Conservation (phyloP, 1,140 invertebrate species). For the Calliphora vicina region DNA sequence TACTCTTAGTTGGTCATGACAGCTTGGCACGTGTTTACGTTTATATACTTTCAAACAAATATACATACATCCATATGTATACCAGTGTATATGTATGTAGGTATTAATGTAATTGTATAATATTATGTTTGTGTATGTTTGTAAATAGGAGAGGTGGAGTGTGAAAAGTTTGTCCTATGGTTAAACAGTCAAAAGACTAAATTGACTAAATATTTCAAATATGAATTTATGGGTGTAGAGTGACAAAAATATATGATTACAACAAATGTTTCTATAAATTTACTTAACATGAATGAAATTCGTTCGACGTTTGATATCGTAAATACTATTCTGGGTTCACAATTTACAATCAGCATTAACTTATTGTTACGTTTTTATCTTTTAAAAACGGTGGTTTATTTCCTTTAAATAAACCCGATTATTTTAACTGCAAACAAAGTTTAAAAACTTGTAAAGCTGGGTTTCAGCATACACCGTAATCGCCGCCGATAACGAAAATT, state of each 20-base stretch:
- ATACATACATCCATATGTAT: neutral
- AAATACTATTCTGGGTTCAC: no score
- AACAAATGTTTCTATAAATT: no score
- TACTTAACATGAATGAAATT: no score
- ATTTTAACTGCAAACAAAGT: no score
- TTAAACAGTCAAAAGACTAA: neutral
- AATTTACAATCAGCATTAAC: no score
- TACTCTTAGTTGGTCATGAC: constrained; percentile 22
- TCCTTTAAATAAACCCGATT: no score
- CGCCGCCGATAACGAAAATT: no score
- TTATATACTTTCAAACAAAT: neutral
- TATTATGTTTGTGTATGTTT: neutral
- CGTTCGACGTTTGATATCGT: no score
- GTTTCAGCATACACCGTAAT: no score
- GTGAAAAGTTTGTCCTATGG: constrained; percentile 18
- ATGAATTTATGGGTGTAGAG: neutral
- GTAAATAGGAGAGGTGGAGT: neutral
- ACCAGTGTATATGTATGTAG: neutral
- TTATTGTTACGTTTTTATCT: no score
- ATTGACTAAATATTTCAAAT: neutral
- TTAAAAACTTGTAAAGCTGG: no score
- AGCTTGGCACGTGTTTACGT: constrained; percentile 13
- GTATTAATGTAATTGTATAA: neutral
- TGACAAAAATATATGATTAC: neutral
- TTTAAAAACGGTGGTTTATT: no score